Percentiles rank a stretch among this genome's conserved stretches.
phyloP scores from a whole-genome alignment of 2,888 invertebrate species.

The Hemaris fuciformis region DNA sequence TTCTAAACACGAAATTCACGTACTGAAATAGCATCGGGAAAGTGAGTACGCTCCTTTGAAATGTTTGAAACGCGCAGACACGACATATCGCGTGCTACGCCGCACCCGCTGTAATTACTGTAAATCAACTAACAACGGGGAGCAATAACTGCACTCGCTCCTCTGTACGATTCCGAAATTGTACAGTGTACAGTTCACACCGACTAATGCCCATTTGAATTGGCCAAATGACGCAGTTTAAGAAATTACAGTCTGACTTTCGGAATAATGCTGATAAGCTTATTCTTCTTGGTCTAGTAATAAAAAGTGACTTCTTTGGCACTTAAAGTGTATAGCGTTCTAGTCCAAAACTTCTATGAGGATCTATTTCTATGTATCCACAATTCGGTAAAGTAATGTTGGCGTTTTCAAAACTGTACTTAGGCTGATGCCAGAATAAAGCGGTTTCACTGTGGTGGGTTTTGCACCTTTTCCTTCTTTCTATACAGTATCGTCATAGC shows the following conservation, averaged over 20 bases:
- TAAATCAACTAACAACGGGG: conserved; percentile 53
- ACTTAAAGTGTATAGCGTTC: no score
- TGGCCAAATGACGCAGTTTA: not conserved
- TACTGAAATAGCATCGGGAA: not conserved
- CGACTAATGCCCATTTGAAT: conserved; percentile 28
- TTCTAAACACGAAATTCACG: not conserved
- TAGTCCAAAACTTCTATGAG: no score
- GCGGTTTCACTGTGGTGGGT: no score
- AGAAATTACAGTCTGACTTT: not conserved
- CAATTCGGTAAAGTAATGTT: no score
- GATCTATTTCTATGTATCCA: no score
- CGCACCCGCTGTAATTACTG: conserved; percentile 48
- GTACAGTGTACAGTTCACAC: conserved; percentile 41
- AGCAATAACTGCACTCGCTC: conserved; percentile 54
- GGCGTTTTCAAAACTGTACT: no score
- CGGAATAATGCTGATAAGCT: no score
- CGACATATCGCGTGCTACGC: conserved; percentile 54
- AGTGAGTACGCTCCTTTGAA: conserved; percentile 22
- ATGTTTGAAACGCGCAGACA: conserved; percentile 26
- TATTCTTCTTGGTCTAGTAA: no score
- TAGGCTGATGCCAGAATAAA: no score
- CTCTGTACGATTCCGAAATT: conserved; percentile 26
- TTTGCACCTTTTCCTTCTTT: no score
- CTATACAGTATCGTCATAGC: no score
- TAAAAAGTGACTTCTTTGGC: no score